Evolutionary conservation across 2,797 vertebrate genomes (phyloP).

Genomic region (Amazonetta brasiliensis): DNA sequence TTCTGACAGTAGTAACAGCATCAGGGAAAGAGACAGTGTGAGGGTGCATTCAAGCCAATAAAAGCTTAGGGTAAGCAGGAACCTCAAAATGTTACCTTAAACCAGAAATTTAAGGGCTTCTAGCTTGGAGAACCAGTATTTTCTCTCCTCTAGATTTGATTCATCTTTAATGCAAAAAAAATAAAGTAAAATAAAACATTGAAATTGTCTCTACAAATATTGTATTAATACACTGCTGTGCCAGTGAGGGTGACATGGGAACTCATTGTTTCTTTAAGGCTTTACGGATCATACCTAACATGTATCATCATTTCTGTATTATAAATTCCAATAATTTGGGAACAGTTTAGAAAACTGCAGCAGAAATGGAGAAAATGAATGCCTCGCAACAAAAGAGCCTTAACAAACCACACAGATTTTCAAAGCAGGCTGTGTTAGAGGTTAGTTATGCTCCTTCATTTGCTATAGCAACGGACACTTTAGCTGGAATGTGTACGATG

Average conservation of each 20-base stretch:
- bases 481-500: background rate
- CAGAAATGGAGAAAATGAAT: background rate
- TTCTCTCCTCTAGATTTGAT: background rate
- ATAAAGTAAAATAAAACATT: background rate
- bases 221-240: background rate
- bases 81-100: background rate
- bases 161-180: background rate
- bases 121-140: accelerated
- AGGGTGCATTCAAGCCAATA: accelerated
- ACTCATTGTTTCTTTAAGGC: background rate
- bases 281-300: background rate
- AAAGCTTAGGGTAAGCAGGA: background rate
- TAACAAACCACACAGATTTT: background rate
- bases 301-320: background rate
- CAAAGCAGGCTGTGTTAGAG: background rate
- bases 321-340: background rate
- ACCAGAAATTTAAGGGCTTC: accelerated
- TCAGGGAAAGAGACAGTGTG: accelerated
- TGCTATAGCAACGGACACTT: background rate
- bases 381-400: background rate
- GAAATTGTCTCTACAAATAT: background rate
- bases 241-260: background rate
- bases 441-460: background rate
- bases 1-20: accelerated
- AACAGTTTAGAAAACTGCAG: background rate